Evolutionary conservation across 92 coral and sea anemone species (phyloP).

Genomic region (Paragorgia papillata): DNA sequence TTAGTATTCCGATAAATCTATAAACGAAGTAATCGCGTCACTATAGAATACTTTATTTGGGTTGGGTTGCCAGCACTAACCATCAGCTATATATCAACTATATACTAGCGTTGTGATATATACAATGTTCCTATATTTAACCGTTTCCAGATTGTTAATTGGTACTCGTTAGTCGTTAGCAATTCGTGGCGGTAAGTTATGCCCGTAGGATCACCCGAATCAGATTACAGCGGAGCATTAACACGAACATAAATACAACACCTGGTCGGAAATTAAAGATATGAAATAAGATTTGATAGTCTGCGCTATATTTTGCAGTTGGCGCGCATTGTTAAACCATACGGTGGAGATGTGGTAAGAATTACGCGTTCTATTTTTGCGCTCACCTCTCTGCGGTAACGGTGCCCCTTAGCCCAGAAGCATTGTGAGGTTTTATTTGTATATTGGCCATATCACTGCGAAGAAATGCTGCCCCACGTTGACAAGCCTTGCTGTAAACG

Average conservation of each 20-base stretch:
- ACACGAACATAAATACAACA: conserved; percentile 25
- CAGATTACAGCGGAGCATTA: conserved; percentile 28
- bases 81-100: too few relatives aligned
- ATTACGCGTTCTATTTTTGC: conserved; percentile 35
- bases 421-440: conserved; percentile 1
- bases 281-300: conserved; percentile 12
- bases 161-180: neutral
- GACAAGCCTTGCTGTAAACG: conserved; percentile 38
- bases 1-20: too few relatives aligned
- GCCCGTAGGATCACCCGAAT: conserved; percentile 9
- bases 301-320: neutral
- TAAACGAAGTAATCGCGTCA: too few relatives aligned
- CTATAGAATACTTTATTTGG: too few relatives aligned
- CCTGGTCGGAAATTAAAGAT: conserved; percentile 39
- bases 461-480: conserved; percentile 9
- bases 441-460: conserved; percentile 26
- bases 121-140: neutral
- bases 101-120: neutral
- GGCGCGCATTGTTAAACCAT: conserved; percentile 2
- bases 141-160: neutral
- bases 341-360: conserved; percentile 14
- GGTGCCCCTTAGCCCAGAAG: neutral
- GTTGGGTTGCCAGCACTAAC: too few relatives aligned
- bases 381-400: conserved; percentile 10
- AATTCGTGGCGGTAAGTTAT: conserved; percentile 11